phyloP scores from a whole-genome alignment of 2,113 vertebrate species.

The Cynocephalus volans region DNA sequence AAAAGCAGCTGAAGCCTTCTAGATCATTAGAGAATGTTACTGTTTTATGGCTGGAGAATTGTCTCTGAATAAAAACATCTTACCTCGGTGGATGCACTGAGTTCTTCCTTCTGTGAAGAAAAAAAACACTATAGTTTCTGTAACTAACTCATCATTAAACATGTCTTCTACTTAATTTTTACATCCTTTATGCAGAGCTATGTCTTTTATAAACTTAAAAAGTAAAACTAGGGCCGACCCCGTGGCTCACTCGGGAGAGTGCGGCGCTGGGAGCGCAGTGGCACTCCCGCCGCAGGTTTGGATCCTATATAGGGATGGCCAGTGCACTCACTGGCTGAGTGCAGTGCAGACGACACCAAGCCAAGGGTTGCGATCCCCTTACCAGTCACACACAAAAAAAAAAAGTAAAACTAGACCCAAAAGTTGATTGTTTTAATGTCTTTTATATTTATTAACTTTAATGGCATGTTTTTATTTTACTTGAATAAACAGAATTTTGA shows the following conservation, averaged over 20 bases:
- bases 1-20: neutral
- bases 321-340: too few species aligned
- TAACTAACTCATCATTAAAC: neutral
- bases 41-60: neutral
- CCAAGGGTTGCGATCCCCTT: too few species aligned
- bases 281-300: too few species aligned
- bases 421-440: neutral
- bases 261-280: too few species aligned
- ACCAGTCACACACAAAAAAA: too few species aligned
- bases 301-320: too few species aligned
- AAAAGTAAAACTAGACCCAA: neutral
- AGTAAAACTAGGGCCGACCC: neutral
- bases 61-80: conserved; percentile 41
- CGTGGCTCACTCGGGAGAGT: too few species aligned
- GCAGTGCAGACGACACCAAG: too few species aligned
- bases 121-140: neutral
- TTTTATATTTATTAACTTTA: neutral
- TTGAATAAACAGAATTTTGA: neutral
- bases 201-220: conserved; percentile 37
- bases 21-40: neutral
- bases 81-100: conserved; percentile 62
- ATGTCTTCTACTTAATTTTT: neutral
- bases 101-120: conserved; percentile 41
- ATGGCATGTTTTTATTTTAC: neutral
- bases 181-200: neutral